These are phyloP conservation scores for Tinea semifulvella DNA, from an alignment of 2,888 invertebrate species.

Conservation along the genomic window DNA sequence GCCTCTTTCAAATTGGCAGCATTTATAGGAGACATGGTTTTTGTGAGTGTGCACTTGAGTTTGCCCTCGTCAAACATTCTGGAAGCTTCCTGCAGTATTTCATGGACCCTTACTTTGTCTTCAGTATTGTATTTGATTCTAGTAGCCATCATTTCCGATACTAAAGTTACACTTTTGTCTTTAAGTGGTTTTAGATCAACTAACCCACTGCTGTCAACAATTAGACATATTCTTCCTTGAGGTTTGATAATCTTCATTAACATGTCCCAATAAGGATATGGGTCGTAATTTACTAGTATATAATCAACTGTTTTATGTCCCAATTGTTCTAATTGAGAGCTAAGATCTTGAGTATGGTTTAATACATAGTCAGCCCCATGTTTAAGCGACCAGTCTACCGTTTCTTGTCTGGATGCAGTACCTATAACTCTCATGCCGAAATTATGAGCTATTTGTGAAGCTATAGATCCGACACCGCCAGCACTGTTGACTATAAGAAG, in stretches of 20 bases:
- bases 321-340: constrained; percentile 36
- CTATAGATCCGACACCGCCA: constrained; percentile 52
- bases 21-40: constrained; percentile 45
- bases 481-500: constrained; percentile 50
- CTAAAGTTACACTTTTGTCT: constrained; percentile 48
- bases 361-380: constrained; percentile 43
- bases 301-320: constrained; percentile 45
- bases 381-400: constrained; percentile 32
- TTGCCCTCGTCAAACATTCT: constrained; percentile 39
- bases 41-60: constrained; percentile 40
- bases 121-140: constrained; percentile 47
- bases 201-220: constrained; percentile 45
- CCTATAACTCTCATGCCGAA: constrained; percentile 48
- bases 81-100: constrained; percentile 38
- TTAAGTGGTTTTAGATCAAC: constrained; percentile 41
- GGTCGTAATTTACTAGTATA: constrained; percentile 50
- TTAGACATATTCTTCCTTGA: constrained; percentile 47
- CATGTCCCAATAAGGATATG: constrained; percentile 50
- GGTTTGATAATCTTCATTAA: constrained; percentile 44
- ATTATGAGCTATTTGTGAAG: constrained; percentile 44
- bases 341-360: constrained; percentile 40
- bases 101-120: constrained; percentile 39
- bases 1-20: constrained; percentile 46
- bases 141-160: constrained; percentile 46
- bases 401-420: constrained; percentile 46